Evolutionary conservation across 2,888 invertebrate genomes (phyloP).

Genomic region (Agapetus fuscipes): DNA sequence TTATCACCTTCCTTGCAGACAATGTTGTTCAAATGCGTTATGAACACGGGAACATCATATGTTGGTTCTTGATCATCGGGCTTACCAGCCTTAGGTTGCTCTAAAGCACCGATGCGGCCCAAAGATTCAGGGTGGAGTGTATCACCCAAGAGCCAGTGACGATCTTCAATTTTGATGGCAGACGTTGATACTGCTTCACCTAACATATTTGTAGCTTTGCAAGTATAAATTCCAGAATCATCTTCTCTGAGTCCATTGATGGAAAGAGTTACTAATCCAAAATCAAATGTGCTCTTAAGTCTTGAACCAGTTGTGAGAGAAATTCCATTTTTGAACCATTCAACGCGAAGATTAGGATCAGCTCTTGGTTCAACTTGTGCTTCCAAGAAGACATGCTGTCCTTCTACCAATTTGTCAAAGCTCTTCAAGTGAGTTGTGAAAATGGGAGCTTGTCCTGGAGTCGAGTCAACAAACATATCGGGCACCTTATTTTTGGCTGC

Average conservation of each 20-base stretch:
- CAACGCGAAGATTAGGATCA: conserved; percentile 77
- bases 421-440: conserved; percentile 87
- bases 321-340: conserved; percentile 90
- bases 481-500: conserved; percentile 86
- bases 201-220: conserved; percentile 84
- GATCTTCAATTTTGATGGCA: conserved; percentile 79
- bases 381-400: conserved; percentile 77
- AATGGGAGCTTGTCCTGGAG: conserved; percentile 87
- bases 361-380: conserved; percentile 86
- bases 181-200: conserved; percentile 94
- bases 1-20: conserved; percentile 81
- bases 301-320: conserved; percentile 80
- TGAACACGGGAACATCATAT: conserved; percentile 81
- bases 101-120: conserved; percentile 75
- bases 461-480: conserved; percentile 76
- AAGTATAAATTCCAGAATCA: conserved; percentile 93
- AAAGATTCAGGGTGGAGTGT: conserved; percentile 84
- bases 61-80: conserved; percentile 64
- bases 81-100: conserved; percentile 62
- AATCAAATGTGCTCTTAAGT: conserved; percentile 90
- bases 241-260: conserved; percentile 79
- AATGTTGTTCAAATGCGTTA: conserved; percentile 83
- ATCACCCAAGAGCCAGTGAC: conserved; percentile 79
- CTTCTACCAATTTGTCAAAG: conserved; percentile 74
- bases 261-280: conserved; percentile 88